Base-by-base conservation (phyloP, 2,113 vertebrate genomes). In the Acinonyx jubatus region DNA sequence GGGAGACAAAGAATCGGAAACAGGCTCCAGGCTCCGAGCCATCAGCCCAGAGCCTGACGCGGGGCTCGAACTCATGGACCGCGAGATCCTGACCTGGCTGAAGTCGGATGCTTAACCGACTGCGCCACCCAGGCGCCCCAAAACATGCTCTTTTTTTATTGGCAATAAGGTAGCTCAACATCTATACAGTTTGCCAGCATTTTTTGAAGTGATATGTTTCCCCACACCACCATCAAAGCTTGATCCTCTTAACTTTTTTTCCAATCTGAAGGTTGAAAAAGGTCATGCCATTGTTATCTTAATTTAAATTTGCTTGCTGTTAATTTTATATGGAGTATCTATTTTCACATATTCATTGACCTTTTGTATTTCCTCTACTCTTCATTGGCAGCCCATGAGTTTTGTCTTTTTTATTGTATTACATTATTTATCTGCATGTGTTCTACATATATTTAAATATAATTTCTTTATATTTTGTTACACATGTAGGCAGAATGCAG, bases 321-420 rank as follows among this genome's bases (percentile, higher is more conserved):
- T 81, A 9, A 74, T 50, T 89, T 89, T 52, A 33, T 21, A 66
- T 23, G 63, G 1, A 29, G 1, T n/a, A 16, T 27, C 3, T n/a
- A 38, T 83, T 85, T 87, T 36, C 45, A 31, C 14, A 65, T 41
- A 13, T n/a, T 76, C 29, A 38, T 48, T 27, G 45, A 8, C 16
- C 4, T 73, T 84, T 33, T 36, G 4, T 50, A 38, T 89, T 61
- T 78, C 57, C 16, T 76, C 33, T 55, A 19, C 13, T 69, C 1
- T 55, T 89, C 73, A 33, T 61, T 74, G 14, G 8, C 4, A 71
- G 18, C 50, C 96, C 97, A 97, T 97, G 91, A 25, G 55, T 84
- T 98, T 98, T 66, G 45, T 97, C 98, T 97, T 97, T 98, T 98
- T 98, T 98, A 92, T 84, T 96, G 78, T 97, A 21, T 57, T 63